Conservation (phyloP, 2,113 vertebrate genomes). For the Pterocles gutturalis region DNA sequence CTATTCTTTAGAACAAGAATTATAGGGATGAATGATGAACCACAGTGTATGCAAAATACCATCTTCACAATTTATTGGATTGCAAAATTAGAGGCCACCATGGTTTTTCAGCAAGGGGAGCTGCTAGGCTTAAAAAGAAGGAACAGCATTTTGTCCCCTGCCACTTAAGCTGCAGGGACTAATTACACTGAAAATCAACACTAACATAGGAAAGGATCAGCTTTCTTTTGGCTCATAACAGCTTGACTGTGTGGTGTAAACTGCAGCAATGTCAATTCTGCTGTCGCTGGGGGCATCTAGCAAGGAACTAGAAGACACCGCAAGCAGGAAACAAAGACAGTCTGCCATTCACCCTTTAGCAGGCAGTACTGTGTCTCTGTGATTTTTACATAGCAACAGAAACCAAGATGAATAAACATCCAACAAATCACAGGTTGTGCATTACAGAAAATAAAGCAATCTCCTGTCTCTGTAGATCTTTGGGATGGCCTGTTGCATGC, state of each 20-base stretch:
- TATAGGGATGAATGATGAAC: slow-evolving; percentile 28
- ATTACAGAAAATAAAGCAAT: not conserved
- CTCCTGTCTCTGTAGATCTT: not conserved
- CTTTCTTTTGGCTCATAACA: not conserved
- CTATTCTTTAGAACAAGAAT: slow-evolving; percentile 36
- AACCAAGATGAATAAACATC: not conserved
- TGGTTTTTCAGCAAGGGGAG: not conserved
- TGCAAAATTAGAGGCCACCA: slow-evolving; percentile 20
- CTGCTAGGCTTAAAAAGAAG: not conserved
- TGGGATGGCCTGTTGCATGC: not conserved
- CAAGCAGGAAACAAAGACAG: not conserved
- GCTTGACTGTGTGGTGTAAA: not conserved
- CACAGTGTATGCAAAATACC: not conserved
- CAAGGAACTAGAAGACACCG: not conserved
- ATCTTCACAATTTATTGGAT: slow-evolving; percentile 8
- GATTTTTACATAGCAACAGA: not conserved
- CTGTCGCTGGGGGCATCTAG: not conserved
- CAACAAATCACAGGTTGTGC: not conserved
- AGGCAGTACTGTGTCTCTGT: not conserved
- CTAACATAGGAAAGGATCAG: not conserved
- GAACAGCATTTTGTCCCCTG: not conserved
- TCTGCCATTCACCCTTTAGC: not conserved
- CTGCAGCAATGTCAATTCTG: not conserved
- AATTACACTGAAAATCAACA: slow-evolving; percentile 13
- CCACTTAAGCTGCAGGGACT: not conserved